Percentiles rank a stretch among this genome's conserved stretches.
Conservation (phyloP, 2,888 invertebrate species). For the Teleogryllus oceanicus region DNA sequence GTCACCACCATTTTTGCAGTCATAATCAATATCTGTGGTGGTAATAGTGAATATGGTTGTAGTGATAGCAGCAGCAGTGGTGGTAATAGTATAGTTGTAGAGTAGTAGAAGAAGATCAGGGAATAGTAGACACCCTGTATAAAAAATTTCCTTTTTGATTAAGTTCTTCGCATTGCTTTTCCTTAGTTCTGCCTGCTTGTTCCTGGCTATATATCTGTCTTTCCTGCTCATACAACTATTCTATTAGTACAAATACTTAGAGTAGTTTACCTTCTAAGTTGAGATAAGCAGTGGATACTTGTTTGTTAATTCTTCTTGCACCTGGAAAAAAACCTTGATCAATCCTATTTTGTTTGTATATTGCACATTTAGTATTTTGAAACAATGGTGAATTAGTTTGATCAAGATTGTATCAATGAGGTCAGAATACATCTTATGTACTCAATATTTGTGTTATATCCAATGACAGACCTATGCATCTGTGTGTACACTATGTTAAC, state of each 20-base stretch:
- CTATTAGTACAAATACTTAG: constrained; percentile 18
- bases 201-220: constrained; percentile 3
- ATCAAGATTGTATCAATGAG: not conserved
- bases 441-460: too few species aligned
- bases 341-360: constrained; percentile 8
- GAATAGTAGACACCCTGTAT: constrained; percentile 21
- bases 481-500: too few species aligned
- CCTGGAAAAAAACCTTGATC: constrained; percentile 46
- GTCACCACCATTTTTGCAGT: too few species aligned
- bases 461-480: too few species aligned
- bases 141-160: not conserved
- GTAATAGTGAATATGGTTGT: too few species aligned
- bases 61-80: too few species aligned
- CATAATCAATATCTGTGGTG: too few species aligned
- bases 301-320: constrained; percentile 57
- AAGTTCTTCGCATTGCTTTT: constrained; percentile 18
- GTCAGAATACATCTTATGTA: too few species aligned
- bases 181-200: not conserved
- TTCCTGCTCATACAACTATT: constrained; percentile 18
- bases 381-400: not conserved
- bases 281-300: constrained; percentile 59
- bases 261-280: constrained; percentile 59
- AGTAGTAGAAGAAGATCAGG: constrained; percentile 11
- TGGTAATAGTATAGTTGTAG: not conserved
- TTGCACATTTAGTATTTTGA: constrained; percentile 5